A percentile compares a stretch with the other conserved stretches of the same genome.
These are phyloP conservation scores for Orcinus orca DNA, from an alignment of 2,113 vertebrate genomes.

Conservation along the genomic window DNA sequence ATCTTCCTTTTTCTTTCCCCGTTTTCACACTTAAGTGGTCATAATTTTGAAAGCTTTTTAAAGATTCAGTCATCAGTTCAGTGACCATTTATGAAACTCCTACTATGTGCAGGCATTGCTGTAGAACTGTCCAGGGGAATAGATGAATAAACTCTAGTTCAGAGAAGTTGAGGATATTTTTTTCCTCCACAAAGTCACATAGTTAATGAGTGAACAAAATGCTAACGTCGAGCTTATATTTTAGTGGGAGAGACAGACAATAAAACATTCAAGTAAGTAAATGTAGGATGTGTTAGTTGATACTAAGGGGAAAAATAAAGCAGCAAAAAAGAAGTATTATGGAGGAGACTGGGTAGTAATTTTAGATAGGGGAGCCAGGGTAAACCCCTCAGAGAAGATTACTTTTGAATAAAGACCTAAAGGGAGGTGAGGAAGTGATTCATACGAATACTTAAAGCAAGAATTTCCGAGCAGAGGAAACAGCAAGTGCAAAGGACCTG, in stretches of 20 bases:
- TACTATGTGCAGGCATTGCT: not conserved
- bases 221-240: not conserved
- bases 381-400: not conserved
- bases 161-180: not conserved
- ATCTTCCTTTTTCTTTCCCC: not conserved
- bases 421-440: not conserved
- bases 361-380: not conserved
- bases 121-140: not conserved
- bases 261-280: not conserved
- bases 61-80: conserved; percentile 2
- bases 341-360: not conserved
- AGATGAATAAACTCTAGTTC: not conserved
- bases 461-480: not conserved
- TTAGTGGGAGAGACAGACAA: not conserved
- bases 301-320: not conserved
- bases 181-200: not conserved
- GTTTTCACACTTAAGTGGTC: not conserved
- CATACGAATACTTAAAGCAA: not conserved
- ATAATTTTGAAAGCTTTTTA: conserved; percentile 2
- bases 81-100: not conserved
- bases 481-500: not conserved
- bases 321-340: not conserved
- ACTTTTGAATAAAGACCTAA: conserved; percentile 29
- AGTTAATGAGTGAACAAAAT: not conserved
- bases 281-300: not conserved